Evolutionary conservation across 2,797 vertebrate species (phyloP), one percentile per base, ranked within the genome.

Genomic region (Eutrigla gurnardus): DNA sequence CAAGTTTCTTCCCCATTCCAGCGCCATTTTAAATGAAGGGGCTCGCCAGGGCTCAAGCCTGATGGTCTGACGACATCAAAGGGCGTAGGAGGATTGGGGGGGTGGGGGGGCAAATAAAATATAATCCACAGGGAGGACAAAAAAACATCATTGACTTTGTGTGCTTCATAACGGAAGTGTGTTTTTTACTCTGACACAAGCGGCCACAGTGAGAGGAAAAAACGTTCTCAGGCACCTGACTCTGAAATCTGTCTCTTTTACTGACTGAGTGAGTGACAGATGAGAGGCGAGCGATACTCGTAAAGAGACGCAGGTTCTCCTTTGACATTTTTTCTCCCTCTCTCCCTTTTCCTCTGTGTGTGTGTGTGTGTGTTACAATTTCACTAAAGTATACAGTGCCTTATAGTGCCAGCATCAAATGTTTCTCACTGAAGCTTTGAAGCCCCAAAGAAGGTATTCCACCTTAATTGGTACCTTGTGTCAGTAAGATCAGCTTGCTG

Each of bases 401-500:
- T 45, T 15, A 14, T 45, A 6, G 43, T 45, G 4, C 45, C 14
- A 46, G 14, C 15, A 25, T 25, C 25, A 25, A 25, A 25, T 25
- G 14, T n/a, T 47, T 47, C 46, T 47, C 46, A 47, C 46, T n/a
- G 3, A 47, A 47, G 46, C 46, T n/a, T 47, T 3, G 6, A 47
- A n/a, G 1, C 45, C 15, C 45, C 15, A 46, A 15, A 47, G 8
- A n/a, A 1, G 15, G 17, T 47, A 47, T 47, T 7, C 46, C 17
- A 5, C 50, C 11, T 6, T 53, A 14, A 33, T 53, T 14, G 14
- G 17, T 64, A 43, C 45, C 45, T 8, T 63, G 52, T 37, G 46
- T 73, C 60, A 69, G 60, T 65, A 61, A 81, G 52, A 83, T 81
- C 73, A 58, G 47, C 71, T 64, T 40, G n/a, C 35, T 86, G 62